phyloP scores from a whole-genome alignment of 2,113 vertebrate species.

The Dolichallabes microphthalmus region DNA sequence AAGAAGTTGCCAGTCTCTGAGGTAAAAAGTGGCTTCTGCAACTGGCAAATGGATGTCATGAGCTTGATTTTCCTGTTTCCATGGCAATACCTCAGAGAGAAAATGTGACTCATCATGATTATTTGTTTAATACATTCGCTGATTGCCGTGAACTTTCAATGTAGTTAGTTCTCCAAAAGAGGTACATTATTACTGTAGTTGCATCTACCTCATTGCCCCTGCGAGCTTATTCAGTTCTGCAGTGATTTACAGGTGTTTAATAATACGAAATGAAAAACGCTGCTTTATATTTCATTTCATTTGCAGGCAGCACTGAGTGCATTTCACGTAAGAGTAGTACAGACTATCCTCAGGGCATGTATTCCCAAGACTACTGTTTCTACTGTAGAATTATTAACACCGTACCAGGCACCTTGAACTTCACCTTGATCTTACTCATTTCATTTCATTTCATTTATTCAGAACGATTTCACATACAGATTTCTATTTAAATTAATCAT shows the following conservation, averaged over 20 bases:
- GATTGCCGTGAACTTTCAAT: conserved; percentile 18
- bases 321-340: neutral
- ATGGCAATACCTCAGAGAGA: conserved; percentile 35
- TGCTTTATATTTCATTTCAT: neutral
- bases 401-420: neutral
- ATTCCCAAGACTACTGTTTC: neutral
- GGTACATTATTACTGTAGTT: neutral
- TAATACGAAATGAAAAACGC: neutral
- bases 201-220: neutral
- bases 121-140: conserved; percentile 13
- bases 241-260: neutral
- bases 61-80: conserved; percentile 30
- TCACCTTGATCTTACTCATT: conserved; percentile 1
- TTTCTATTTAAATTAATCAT: neutral
- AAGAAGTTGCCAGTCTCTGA: neutral
- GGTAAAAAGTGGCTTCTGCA: neutral
- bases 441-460: neutral
- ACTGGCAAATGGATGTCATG: neutral
- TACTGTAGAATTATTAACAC: neutral
- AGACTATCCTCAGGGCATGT: neutral
- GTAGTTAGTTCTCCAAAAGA: neutral
- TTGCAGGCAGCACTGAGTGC: neutral
- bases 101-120: conserved; percentile 6
- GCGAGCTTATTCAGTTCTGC: neutral
- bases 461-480: neutral